These are phyloP conservation scores for Bombus confusus DNA, from an alignment of 1,140 invertebrate genomes.

Conservation along the genomic window DNA sequence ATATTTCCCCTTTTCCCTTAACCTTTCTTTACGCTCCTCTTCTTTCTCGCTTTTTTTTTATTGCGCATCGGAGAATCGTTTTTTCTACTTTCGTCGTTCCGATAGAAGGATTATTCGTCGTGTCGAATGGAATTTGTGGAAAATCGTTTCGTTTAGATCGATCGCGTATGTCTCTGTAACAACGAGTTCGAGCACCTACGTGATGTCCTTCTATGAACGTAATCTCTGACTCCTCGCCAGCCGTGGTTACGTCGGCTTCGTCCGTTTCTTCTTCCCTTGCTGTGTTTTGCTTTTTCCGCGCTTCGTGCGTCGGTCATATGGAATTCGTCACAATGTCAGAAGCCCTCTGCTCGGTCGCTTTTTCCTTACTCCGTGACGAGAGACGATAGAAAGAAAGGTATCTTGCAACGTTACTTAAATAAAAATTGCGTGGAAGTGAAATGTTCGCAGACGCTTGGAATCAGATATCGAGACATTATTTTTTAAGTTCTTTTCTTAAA, in stretches of 20 bases:
- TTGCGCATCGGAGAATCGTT: not conserved
- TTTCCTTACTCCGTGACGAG: too few relatives aligned
- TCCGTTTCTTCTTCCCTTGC: not conserved
- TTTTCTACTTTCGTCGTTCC: too few relatives aligned
- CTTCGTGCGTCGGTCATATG: not conserved
- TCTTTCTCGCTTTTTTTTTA: not conserved
- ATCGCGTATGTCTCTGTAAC: not conserved
- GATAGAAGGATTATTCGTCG: not conserved
- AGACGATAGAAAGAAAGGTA: too few relatives aligned
- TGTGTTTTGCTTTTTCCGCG: not conserved
- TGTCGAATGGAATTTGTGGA: too few relatives aligned
- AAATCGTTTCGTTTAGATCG: not conserved
- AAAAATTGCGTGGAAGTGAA: not conserved
- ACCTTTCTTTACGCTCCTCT: not conserved
- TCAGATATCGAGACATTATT: too few relatives aligned
- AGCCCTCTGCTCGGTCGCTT: not conserved
- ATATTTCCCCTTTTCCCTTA: too few relatives aligned
- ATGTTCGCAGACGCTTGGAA: too few relatives aligned
- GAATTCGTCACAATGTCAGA: not conserved
- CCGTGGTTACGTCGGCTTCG: not conserved
- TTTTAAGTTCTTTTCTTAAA: not conserved
- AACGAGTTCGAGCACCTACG: not conserved
- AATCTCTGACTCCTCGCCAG: constrained; percentile 23
- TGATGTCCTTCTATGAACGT: not conserved
- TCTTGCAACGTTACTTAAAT: not conserved